These are phyloP conservation scores for Vanessa cardui DNA, from an alignment of 2,888 invertebrate species.

Conservation along the genomic window DNA sequence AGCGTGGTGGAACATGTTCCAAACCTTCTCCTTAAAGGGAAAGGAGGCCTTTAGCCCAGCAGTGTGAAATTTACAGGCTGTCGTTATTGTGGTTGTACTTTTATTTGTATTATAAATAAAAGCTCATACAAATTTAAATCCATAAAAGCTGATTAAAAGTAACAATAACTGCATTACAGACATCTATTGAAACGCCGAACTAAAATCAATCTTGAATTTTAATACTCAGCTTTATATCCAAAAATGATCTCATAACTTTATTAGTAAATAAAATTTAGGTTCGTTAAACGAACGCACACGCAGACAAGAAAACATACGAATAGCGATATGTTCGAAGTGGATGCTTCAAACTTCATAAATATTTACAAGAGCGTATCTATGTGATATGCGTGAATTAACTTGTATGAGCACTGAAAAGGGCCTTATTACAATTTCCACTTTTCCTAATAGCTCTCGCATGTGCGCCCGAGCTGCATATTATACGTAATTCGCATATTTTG, in stretches of 20 bases:
- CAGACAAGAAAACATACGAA: not conserved
- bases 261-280: not conserved
- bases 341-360: slow-evolving; percentile 34
- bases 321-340: slow-evolving; percentile 18
- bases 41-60: too few species aligned
- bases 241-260: not conserved
- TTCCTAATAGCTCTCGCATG: slow-evolving; percentile 60
- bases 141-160: too few species aligned
- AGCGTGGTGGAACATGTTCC: too few species aligned
- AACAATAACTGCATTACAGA: too few species aligned
- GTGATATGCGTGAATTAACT: slow-evolving; percentile 47
- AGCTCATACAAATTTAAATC: too few species aligned
- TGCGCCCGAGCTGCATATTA: slow-evolving; percentile 56
- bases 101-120: too few species aligned
- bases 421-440: slow-evolving; percentile 64
- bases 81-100: too few species aligned
- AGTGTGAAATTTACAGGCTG: too few species aligned
- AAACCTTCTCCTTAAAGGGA: too few species aligned
- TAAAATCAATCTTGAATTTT: not conserved
- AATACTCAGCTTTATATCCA: not conserved
- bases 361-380: slow-evolving; percentile 38
- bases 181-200: not conserved
- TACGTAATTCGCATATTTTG: slow-evolving; percentile 65
- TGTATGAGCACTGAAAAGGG: slow-evolving; percentile 47
- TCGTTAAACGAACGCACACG: not conserved